Evolutionary conservation across 1,140 invertebrate genomes (phyloP).

Genomic region (Cotesia glomerata): DNA sequence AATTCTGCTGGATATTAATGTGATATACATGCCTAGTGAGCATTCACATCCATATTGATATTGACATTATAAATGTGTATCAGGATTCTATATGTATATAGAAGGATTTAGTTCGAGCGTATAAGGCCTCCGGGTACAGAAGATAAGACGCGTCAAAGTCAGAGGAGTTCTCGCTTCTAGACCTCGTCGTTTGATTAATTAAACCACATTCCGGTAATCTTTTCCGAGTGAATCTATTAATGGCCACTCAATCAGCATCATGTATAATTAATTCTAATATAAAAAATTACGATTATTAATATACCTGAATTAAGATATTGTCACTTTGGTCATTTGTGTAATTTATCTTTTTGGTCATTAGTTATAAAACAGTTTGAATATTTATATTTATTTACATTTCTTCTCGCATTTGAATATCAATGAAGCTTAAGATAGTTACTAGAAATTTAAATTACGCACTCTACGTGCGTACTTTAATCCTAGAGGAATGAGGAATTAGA

Average conservation of each 20-base stretch:
- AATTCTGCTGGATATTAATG: no score
- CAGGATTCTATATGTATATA: neutral
- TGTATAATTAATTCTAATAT: neutral
- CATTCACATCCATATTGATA: no score
- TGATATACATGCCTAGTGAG: no score
- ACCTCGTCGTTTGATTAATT: conserved; percentile 10
- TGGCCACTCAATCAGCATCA: neutral
- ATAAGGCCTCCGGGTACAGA: conserved; percentile 5
- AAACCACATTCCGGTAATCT: conserved; percentile 16
- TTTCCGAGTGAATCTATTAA: conserved; percentile 19
- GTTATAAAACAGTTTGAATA: neutral
- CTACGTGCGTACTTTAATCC: no score
- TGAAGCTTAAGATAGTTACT: no score
- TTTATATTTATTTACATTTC: no score
- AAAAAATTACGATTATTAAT: neutral
- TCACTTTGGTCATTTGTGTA: neutral
- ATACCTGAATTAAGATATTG: conserved; percentile 6
- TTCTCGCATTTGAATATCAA: no score
- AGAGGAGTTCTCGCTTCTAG: conserved; percentile 14
- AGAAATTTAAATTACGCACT: no score
- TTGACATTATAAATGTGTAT: no score
- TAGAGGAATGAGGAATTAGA: no score
- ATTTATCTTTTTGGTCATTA: neutral
- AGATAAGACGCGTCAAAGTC: conserved; percentile 17
- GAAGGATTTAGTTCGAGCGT: neutral